Evolutionary conservation across 1,140 invertebrate species (phyloP).

Genomic region (Zaprionus camerounensis): DNA sequence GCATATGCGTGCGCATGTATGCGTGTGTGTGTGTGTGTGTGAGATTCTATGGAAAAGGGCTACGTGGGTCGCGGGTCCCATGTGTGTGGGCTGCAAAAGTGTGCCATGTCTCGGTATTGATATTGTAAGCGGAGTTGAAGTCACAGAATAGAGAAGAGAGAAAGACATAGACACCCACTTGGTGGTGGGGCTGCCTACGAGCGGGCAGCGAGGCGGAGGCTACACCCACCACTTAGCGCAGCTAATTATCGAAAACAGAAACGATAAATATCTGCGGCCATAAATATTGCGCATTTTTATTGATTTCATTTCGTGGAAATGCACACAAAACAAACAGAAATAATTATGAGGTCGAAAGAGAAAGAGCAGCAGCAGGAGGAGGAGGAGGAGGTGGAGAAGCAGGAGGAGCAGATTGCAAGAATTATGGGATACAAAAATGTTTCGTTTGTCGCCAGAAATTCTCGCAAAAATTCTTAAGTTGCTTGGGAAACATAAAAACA

Average conservation of each 20-base stretch:
- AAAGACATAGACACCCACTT: conserved; percentile 56
- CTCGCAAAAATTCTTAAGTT: conserved; percentile 36
- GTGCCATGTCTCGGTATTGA: conserved; percentile 59
- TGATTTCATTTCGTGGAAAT: conserved; percentile 71
- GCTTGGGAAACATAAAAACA: conserved; percentile 41
- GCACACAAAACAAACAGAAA: conserved; percentile 31
- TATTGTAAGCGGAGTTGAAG: conserved; percentile 10
- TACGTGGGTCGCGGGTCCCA: conserved; percentile 23
- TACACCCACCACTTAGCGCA: conserved; percentile 46
- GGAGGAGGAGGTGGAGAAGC: too few species aligned
- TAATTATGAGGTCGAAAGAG: conserved; percentile 40
- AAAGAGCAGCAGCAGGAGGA: neutral
- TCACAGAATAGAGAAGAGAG: conserved; percentile 11
- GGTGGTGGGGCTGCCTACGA: conserved; percentile 23
- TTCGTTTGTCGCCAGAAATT: conserved; percentile 50
- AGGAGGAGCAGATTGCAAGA: conserved; percentile 26
- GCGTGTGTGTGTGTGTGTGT: neutral
- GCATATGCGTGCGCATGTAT: neutral
- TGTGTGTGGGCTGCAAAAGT: conserved; percentile 72
- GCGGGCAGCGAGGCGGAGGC: conserved; percentile 12
- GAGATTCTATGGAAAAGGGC: conserved; percentile 68
- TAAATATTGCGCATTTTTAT: conserved; percentile 66
- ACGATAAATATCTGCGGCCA: conserved; percentile 28
- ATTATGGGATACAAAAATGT: conserved; percentile 48
- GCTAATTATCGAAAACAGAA: conserved; percentile 63